Evolutionary conservation across 2,797 vertebrate species (phyloP).

Genomic region (Xenopus petersii): DNA sequence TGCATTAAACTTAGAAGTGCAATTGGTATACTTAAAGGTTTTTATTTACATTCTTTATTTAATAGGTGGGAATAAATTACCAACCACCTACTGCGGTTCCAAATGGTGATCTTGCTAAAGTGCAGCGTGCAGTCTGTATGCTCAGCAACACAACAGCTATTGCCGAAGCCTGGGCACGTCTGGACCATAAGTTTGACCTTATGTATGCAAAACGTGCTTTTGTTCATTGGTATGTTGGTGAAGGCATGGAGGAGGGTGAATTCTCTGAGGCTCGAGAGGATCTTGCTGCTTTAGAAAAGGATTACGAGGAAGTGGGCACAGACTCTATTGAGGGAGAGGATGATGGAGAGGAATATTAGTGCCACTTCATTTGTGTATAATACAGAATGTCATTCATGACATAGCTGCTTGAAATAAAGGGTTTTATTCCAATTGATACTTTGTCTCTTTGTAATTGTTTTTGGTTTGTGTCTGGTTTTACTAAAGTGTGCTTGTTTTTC

Average conservation of each 20-base stretch:
- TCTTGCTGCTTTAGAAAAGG: conserved; percentile 81
- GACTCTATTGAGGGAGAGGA: conserved; percentile 74
- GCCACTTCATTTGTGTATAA: not conserved
- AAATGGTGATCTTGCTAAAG: conserved; percentile 79
- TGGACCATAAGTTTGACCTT: conserved; percentile 88
- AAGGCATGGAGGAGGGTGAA: conserved; percentile 88
- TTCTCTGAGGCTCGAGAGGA: conserved; percentile 85
- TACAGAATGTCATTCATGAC: conserved; percentile 29
- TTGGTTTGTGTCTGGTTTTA: too few species aligned
- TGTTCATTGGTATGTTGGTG: conserved; percentile 86
- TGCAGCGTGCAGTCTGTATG: conserved; percentile 83
- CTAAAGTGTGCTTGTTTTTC: too few species aligned
- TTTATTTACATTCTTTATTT: not conserved
- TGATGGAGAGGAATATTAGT: conserved; percentile 75
- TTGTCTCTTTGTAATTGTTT: not conserved
- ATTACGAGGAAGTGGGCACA: conserved; percentile 81
- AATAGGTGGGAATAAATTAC: conserved; percentile 84
- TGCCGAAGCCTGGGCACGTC: conserved; percentile 81
- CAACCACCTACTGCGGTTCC: conserved; percentile 81
- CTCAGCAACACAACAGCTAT: conserved; percentile 87
- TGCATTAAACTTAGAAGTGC: too few species aligned
- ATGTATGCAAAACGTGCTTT: conserved; percentile 89
- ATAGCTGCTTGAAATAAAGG: conserved; percentile 54
- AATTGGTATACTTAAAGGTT: too few species aligned
- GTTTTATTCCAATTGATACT: conserved; percentile 38